phyloP scores from a whole-genome alignment of 1,140 invertebrate genomes.

The Temnothorax curvispinosus region DNA sequence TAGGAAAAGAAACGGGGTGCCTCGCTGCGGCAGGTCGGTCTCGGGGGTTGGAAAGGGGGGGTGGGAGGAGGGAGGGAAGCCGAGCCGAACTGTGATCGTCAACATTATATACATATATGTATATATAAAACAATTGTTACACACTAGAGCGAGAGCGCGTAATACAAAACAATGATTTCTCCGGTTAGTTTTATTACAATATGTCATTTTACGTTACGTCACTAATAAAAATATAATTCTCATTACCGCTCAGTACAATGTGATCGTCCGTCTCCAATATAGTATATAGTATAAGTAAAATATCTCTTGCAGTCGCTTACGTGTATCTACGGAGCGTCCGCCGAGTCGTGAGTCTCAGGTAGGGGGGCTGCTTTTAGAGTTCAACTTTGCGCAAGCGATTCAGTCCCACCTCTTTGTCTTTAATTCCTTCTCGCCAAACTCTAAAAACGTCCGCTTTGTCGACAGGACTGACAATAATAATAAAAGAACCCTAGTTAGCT shows the following conservation, averaged over 20 bases:
- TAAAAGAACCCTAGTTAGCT: not conserved
- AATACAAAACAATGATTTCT: conserved; percentile 75
- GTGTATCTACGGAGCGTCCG: conserved; percentile 34
- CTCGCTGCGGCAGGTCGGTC: conserved; percentile 18
- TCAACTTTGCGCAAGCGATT: not conserved
- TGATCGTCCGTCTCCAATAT: conserved; percentile 61
- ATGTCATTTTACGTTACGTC: conserved; percentile 66
- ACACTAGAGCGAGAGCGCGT: conserved; percentile 64
- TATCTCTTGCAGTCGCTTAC: conserved; percentile 75
- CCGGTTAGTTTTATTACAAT: conserved; percentile 67
- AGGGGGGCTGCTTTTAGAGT: not conserved
- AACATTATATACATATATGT: conserved; percentile 54
- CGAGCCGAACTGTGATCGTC: conserved; percentile 42
- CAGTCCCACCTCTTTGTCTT: not conserved
- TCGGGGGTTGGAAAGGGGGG: not conserved
- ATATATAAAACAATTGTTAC: conserved; percentile 70
- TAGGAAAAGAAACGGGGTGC: conserved; percentile 41
- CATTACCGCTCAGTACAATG: conserved; percentile 67
- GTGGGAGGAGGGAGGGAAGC: not conserved
- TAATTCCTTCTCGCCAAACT: not conserved
- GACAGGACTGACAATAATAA: not conserved
- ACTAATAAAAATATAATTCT: conserved; percentile 80
- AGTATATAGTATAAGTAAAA: conserved; percentile 79
- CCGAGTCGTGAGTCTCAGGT: not conserved
- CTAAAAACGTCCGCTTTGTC: not conserved